These are phyloP conservation scores for Bergia puertoricense DNA, from an alignment of 92 coral and sea anemone genomes.

Conservation along the genomic window DNA sequence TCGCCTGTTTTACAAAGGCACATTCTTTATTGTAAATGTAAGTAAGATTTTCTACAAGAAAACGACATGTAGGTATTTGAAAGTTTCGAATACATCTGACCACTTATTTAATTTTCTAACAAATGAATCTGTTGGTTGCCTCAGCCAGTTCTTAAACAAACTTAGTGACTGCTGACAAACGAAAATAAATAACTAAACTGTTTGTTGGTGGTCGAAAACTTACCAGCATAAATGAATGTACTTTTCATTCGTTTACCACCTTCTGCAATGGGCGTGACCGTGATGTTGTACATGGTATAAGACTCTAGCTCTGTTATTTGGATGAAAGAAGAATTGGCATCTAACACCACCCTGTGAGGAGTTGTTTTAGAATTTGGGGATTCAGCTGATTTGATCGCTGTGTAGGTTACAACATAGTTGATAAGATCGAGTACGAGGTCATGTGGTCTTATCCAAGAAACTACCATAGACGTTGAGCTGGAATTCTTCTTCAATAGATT, in stretches of 20 bases:
- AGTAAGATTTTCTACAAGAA: no score
- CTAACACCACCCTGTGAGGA: not conserved
- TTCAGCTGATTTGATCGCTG: not conserved
- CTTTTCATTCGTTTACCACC: not conserved
- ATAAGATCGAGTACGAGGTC: not conserved
- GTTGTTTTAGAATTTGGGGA: not conserved
- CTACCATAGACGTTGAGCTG: not conserved
- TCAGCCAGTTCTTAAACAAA: not conserved
- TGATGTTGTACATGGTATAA: conserved; percentile 10
- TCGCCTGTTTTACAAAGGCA: no score
- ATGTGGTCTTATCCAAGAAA: not conserved
- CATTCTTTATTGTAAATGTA: no score
- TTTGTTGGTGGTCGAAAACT: not conserved
- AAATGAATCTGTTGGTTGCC: not conserved
- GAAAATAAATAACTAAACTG: no score
- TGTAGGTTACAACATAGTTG: not conserved
- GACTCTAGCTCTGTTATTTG: not conserved
- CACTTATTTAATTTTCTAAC: no score
- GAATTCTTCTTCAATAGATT: not conserved
- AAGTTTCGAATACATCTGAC: no score
- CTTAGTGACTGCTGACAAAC: no score
- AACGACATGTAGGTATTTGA: no score
- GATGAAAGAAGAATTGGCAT: not conserved
- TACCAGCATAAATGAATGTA: not conserved
- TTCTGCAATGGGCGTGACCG: conserved; percentile 3